These are phyloP conservation scores for Drosophila triauraria DNA, from an alignment of 1,140 invertebrate species.

Conservation along the genomic window DNA sequence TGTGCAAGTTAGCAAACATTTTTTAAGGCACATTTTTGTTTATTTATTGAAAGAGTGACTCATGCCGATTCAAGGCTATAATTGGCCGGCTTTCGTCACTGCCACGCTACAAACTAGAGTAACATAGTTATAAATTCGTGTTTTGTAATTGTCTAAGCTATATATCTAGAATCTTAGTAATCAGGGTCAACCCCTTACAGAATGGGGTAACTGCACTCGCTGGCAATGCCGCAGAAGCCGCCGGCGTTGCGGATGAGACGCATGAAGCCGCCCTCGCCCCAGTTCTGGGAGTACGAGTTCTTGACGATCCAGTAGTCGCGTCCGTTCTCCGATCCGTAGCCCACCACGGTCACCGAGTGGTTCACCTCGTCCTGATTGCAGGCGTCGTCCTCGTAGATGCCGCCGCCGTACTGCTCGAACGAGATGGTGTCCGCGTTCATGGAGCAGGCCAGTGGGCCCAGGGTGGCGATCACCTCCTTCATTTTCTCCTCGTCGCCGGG, in stretches of 20 bases:
- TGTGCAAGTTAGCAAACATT: too few relatives aligned
- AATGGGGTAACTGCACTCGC: constrained; percentile 82
- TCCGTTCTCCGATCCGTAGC: constrained; percentile 87
- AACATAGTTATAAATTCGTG: constrained; percentile 66
- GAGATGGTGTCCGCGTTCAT: constrained; percentile 92
- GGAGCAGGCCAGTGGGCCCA: constrained; percentile 91
- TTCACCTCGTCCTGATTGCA: constrained; percentile 86
- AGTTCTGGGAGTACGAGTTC: constrained; percentile 90
- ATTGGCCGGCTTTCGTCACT: neutral
- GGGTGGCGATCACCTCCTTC: constrained; percentile 90
- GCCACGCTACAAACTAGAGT: constrained; percentile 41
- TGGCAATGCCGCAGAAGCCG: constrained; percentile 89
- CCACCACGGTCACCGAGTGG: constrained; percentile 87
- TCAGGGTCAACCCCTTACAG: constrained; percentile 26
- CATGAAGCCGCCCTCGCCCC: constrained; percentile 91
- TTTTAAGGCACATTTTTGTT: constrained; percentile 13
- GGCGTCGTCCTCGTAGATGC: constrained; percentile 87
- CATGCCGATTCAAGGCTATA: neutral
- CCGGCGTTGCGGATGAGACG: constrained; percentile 88
- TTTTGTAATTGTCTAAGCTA: constrained; percentile 47
- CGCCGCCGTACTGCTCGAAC: constrained; percentile 93
- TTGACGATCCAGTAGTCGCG: constrained; percentile 93
- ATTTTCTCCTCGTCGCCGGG: constrained; percentile 90
- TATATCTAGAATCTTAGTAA: constrained; percentile 4
- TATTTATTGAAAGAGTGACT: constrained; percentile 25